These are phyloP conservation scores for Merluccius polli DNA, from an alignment of 2,797 vertebrate genomes.

Conservation along the genomic window DNA sequence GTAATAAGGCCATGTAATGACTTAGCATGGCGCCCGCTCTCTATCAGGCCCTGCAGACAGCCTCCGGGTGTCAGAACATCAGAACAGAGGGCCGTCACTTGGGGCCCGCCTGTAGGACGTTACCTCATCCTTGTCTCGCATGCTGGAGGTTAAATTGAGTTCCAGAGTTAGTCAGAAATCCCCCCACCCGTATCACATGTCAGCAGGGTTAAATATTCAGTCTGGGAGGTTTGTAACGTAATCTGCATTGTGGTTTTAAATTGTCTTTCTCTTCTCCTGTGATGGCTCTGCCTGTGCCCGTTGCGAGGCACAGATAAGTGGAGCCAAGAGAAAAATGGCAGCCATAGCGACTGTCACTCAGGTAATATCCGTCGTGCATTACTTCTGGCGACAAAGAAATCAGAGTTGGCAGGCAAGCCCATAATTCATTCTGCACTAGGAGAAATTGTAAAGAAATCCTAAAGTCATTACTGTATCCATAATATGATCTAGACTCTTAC, in stretches of 20 bases:
- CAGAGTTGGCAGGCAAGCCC: neutral
- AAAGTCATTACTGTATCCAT: neutral
- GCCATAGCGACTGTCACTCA: conserved; percentile 61
- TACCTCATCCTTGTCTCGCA: conserved; percentile 44
- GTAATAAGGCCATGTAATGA: conserved; percentile 82
- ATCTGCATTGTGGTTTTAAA: conserved; percentile 64
- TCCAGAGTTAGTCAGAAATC: conserved; percentile 65
- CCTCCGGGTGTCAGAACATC: conserved; percentile 30
- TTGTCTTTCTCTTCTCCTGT: conserved; percentile 58
- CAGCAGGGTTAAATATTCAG: conserved; percentile 67
- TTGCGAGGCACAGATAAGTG: conserved; percentile 62
- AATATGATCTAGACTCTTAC: neutral
- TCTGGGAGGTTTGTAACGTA: conserved; percentile 69
- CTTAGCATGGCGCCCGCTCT: conserved; percentile 55
- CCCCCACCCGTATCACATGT: conserved; percentile 54
- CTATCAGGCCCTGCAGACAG: conserved; percentile 58
- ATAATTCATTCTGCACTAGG: neutral
- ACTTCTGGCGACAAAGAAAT: neutral
- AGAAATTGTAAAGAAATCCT: neutral
- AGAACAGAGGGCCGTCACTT: conserved; percentile 39
- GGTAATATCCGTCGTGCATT: conserved; percentile 40
- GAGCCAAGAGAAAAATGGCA: conserved; percentile 59
- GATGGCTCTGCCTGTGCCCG: conserved; percentile 51
- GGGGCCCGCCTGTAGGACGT: conserved; percentile 54
- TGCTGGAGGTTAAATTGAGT: conserved; percentile 62